Base-by-base conservation (phyloP, 2,113 vertebrate species). In the Butorides virescens region DNA sequence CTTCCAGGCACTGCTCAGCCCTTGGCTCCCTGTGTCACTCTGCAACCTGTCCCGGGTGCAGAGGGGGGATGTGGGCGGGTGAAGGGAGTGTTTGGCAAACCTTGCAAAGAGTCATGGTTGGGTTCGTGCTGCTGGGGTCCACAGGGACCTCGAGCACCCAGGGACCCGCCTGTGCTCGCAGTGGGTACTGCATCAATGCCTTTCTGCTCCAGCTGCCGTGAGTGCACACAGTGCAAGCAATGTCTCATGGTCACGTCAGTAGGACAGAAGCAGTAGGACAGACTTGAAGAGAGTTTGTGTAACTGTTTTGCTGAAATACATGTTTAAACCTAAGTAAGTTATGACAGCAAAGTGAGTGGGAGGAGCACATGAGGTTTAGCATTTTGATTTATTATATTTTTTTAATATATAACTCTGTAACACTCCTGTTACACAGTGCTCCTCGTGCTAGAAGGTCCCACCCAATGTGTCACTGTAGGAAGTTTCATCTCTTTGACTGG, bases 161-260 rank as follows among this genome's bases (percentile, higher is more conserved):
- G 18, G 65, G 26, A 61, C 36, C 29, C 2, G 2, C 42, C n/a
- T 6, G 12, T 15, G 61, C n/a, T 39, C 2, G 1, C 5, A 5
- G 26, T 0, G 2, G 7, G 47, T 15, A 47, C 56, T 78, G 55
- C 22, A 22, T 10, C 4, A 1, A 30, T 5, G 21, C 26, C 30
- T 49, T 88, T 56, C 29, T 37, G 25, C 50, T 32, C 8, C 2
- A 63, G 58, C 15, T 42, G 58, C 1, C 2, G 9, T 26, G 58
- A 23, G 16, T 7, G 29, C 7, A 0, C 5, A 8, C 0, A 4
- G 56, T 37, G 16, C 13, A 19, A 66, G 22, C 47, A 11, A 7
- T 1, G 5, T 53, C 66, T 37, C 11, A 2, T 1, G 37, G 34
- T 46, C 65, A 12, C 49, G 16, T 16, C 58, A n/a, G 25, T 42